Conservation (phyloP, 2,888 invertebrate genomes). For the Abrostola triplasia region DNA sequence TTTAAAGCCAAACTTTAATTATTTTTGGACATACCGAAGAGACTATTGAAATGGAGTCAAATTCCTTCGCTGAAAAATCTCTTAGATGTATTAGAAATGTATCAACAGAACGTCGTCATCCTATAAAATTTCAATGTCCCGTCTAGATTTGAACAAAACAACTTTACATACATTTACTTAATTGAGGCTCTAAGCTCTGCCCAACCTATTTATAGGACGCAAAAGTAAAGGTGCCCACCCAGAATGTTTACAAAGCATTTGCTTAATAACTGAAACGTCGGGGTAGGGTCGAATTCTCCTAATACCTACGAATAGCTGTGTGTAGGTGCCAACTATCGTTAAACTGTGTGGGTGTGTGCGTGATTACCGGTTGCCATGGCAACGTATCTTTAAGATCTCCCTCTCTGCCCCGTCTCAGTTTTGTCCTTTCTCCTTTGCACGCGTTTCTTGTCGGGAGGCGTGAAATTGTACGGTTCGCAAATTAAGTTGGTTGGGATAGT, state of each 20-base stretch:
- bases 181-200: constrained; percentile 80
- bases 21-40: no score
- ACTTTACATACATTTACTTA: constrained; percentile 69
- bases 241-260: constrained; percentile 88
- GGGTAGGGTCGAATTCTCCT: constrained; percentile 85
- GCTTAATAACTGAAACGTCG: constrained; percentile 88
- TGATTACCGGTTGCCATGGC: constrained; percentile 82
- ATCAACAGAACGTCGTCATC: background rate
- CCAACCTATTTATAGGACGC: constrained; percentile 81
- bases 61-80: no score
- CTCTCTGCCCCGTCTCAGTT: constrained; percentile 85
- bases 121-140: constrained; percentile 43
- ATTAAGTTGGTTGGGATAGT: constrained; percentile 23
- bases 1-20: no score
- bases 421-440: constrained; percentile 87
- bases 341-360: constrained; percentile 70
- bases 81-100: background rate
- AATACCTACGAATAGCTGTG: constrained; percentile 71
- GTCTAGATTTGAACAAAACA: constrained; percentile 59
- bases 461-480: constrained; percentile 77
- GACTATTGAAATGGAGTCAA: no score
- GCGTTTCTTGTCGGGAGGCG: constrained; percentile 87
- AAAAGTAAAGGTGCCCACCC: constrained; percentile 84
- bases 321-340: constrained; percentile 75
- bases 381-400: constrained; percentile 88